Evolutionary conservation across 2,888 invertebrate genomes (phyloP), one percentile per base, ranked within the genome.

Genomic region (Mythimna ferrago): DNA sequence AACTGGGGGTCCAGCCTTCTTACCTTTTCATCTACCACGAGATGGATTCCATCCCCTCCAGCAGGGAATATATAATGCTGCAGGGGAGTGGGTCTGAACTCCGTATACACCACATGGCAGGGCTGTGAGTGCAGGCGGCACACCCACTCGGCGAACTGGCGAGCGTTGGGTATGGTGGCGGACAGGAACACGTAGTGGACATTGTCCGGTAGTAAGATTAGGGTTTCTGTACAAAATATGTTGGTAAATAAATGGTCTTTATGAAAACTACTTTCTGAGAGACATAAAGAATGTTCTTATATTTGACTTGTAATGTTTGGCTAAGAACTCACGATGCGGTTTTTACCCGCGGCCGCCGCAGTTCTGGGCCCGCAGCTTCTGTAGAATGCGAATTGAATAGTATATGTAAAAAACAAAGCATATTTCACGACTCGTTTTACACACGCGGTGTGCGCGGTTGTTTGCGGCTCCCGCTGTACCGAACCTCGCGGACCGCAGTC

Each of bases 151-250:
- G 98, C 98, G 92, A 99, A 99, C 95, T 99, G 99, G 6, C 99
- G 97, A 5, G 99, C 99, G 95, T 99, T 99, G 3, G 99, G 99
- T 87, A 99, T 99, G 0, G 99, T 99, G 16, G 99, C 99, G 0
- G 99, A 99, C 0, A 99, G 97, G 92, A 99, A 99, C 9, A 99
- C 99, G 93, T 99, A 99, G 92, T 99, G 99, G 0, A 99, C 99
- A 90, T 99, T 99, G 92, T 99, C 99, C 0, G 99, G 99, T 56
- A 99, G 95, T 51, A 99, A 97, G 89, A 99, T 99, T 53, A 99
- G 97, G 0, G 99, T 99, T 96, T 99, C 99, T 94, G 94, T 63
- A 63, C 3, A 35, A 32, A 61, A 60, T 32, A 71, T 61, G n/a
- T n/a, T 60, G 6, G 38, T 14, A 11, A 2, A 26, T 7, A 41